Conservation (phyloP, 2,113 vertebrate species). For the Myiagra hebetior region DNA sequence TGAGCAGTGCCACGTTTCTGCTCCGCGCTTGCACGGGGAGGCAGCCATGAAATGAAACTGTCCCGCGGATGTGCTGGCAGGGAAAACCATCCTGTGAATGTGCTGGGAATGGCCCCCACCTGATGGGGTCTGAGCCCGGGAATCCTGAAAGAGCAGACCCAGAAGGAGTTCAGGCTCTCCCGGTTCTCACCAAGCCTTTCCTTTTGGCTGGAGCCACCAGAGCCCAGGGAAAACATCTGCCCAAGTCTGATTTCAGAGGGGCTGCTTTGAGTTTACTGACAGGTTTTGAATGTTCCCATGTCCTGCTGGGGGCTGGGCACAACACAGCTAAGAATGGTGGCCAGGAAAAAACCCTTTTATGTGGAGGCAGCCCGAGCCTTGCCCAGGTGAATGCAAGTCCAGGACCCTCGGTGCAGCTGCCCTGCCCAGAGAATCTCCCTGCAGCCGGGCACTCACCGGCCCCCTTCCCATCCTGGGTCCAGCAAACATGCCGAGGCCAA, state of each 20-base stretch:
- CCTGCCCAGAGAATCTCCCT: accelerated
- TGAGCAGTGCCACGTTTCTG: conserved; percentile 23
- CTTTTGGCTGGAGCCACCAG: not conserved
- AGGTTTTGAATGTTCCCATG: not conserved
- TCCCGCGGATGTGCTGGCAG: not conserved
- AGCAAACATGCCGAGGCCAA: not conserved
- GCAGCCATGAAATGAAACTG: not conserved
- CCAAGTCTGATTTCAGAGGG: not conserved
- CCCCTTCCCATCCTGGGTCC: not conserved
- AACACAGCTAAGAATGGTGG: accelerated
- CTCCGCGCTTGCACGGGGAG: accelerated
- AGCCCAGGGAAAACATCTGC: conserved; percentile 23
- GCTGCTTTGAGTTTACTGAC: not conserved
- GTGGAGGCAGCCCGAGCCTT: not conserved
- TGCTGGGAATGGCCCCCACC: not conserved
- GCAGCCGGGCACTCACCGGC: accelerated
- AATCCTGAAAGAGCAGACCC: not conserved
- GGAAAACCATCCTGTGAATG: not conserved
- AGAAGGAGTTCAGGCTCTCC: not conserved
- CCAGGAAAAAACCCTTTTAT: not conserved
- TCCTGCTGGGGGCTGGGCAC: not conserved
- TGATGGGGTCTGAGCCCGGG: not conserved
- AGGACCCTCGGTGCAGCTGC: not conserved
- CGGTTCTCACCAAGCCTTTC: not conserved
- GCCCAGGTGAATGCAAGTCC: accelerated